Evolutionary conservation across 2,113 vertebrate species (phyloP), one percentile per base, ranked within the genome.

Genomic region (Callipepla squamata): DNA sequence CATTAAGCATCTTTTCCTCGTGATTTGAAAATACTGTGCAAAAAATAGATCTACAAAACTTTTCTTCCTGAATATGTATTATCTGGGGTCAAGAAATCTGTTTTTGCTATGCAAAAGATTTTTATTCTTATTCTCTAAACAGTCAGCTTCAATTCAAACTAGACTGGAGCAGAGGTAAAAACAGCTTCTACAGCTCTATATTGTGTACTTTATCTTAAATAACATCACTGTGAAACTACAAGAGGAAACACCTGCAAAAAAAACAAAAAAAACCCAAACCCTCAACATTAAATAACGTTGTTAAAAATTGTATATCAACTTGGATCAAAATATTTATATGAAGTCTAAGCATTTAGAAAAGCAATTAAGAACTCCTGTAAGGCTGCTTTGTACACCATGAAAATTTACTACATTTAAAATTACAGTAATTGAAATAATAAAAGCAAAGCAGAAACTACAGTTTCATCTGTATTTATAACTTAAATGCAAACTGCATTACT

Each of bases 261-360:
- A 82, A 40, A 40, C 13, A 12, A 40, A 40, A 13, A 40, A 40
- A 40, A 40, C 38, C 38, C 38, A 40, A 51, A 5, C 51, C 7
- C 59, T 83, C 78, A 70, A 14, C 63, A 61, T 40, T 55, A 79
- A 94, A 32, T 63, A 48, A 61, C 25, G 62, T 8, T 15, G 45
- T 67, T 80, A 83, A 84, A 92, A 95, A 94, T 47, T 42, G 85
- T 40, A 85, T 53, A 85, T 51, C 80, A 90, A 58, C 9, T 68
- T 23, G 76, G 85, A 94, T 90, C 92, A 93, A 21, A 96, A 79
- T 76, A 94, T 90, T 97, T 95, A 89, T 42, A 77, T 34, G 42
- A 51, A 83, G 85, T 40, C n/a, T 47, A 89, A 93, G 44, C 57
- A 79, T 32, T 85, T 77, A 83, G 9, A 82, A 67, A 89, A 85